Evolutionary conservation across 2,888 invertebrate species (phyloP).

Genomic region (Parnassius glacialis): DNA sequence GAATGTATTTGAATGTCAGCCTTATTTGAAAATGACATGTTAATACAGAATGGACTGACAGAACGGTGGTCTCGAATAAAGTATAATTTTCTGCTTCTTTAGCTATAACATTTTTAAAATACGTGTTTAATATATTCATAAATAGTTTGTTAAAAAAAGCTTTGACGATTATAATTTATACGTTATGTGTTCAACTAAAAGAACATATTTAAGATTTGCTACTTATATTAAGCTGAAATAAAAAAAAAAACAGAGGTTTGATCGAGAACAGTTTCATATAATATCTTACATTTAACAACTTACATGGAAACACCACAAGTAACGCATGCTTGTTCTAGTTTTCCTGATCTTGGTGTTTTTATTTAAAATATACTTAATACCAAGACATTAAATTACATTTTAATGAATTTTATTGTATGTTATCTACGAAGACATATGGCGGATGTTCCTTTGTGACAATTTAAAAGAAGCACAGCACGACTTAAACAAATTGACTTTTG

Average conservation of each 20-base stretch:
- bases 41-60: too few relatives aligned
- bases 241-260: conserved; percentile 45
- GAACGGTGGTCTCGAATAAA: too few relatives aligned
- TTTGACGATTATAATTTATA: too few relatives aligned
- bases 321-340: conserved; percentile 40
- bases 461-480: conserved; percentile 7
- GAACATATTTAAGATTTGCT: too few relatives aligned
- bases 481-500: conserved; percentile 12
- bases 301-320: conserved; percentile 63
- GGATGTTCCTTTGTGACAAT: conserved; percentile 45
- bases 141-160: too few relatives aligned
- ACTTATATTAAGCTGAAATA: conserved; percentile 1
- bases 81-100: too few relatives aligned
- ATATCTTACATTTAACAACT: conserved; percentile 68
- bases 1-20: too few relatives aligned
- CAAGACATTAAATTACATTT: conserved; percentile 1
- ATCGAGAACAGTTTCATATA: conserved; percentile 72
- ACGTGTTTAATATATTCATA: too few relatives aligned
- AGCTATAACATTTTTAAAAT: too few relatives aligned
- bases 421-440: conserved; percentile 31
- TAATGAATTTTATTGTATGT: conserved; percentile 2
- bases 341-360: conserved; percentile 9
- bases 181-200: conserved; percentile 1
- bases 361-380: conserved; percentile 6
- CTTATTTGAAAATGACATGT: too few relatives aligned